Conservation (phyloP, 2,888 invertebrate species). For the Chrysotoxum bicinctum region DNA sequence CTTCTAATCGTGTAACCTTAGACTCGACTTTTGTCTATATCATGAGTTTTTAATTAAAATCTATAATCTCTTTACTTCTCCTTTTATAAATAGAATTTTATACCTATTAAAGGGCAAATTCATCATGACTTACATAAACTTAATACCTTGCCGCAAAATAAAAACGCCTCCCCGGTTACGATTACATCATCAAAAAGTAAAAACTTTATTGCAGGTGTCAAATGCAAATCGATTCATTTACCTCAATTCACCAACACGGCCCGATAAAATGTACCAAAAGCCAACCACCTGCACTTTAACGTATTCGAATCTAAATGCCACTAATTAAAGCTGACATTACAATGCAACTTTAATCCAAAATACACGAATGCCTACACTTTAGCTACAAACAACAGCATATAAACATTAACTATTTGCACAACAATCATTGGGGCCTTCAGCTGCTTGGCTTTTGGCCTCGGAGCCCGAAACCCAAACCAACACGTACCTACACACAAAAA, state of each 20-base stretch:
- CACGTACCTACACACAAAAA: constrained; percentile 30
- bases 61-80: too few relatives aligned
- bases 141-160: not conserved
- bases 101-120: not conserved
- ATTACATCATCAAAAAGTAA: constrained; percentile 14
- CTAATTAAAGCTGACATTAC: constrained; percentile 64
- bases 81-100: not conserved
- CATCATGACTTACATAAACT: not conserved
- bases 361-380: constrained; percentile 20
- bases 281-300: constrained; percentile 39
- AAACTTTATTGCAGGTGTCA: constrained; percentile 36
- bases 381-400: constrained; percentile 3
- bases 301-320: constrained; percentile 37
- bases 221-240: constrained; percentile 38
- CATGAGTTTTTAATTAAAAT: too few relatives aligned
- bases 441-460: constrained; percentile 42
- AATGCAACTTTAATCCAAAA: constrained; percentile 57
- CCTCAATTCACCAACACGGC: not conserved
- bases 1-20: too few relatives aligned
- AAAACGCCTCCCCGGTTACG: constrained; percentile 19
- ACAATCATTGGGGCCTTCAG: constrained; percentile 47
- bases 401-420: constrained; percentile 53
- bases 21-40: too few relatives aligned
- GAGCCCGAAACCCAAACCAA: constrained; percentile 18
- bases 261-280: not conserved